Evolutionary conservation across 2,797 vertebrate species (phyloP).

Genomic region (Sebastiscus albofasciatus): DNA sequence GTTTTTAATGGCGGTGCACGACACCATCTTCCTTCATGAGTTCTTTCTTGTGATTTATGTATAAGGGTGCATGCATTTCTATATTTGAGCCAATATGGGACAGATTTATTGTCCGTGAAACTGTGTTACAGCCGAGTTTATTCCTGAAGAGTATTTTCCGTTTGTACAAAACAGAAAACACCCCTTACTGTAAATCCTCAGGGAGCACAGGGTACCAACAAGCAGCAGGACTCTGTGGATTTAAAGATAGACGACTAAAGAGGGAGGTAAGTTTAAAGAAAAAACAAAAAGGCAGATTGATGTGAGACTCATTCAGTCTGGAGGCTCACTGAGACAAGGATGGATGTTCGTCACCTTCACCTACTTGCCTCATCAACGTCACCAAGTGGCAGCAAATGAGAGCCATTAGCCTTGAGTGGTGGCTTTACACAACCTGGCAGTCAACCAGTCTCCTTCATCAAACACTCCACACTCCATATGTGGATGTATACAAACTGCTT

Average conservation of each 20-base stretch:
- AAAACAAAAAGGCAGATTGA: not conserved
- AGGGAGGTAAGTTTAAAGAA: not conserved
- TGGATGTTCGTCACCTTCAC: slow-evolving; percentile 52
- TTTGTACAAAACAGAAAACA: not conserved
- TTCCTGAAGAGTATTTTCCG: slow-evolving; percentile 4
- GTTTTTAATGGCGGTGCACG: not conserved
- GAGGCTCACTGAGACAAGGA: slow-evolving; percentile 35
- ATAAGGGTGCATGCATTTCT: not conserved
- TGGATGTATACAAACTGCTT: not conserved
- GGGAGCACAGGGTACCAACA: not conserved
- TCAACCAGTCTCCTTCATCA: slow-evolving; percentile 1
- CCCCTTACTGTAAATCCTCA: not conserved
- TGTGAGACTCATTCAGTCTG: slow-evolving; percentile 6
- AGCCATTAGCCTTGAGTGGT: slow-evolving; percentile 46
- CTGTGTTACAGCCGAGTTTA: slow-evolving; percentile 5
- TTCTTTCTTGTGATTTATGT: not conserved
- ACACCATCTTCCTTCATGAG: not conserved
- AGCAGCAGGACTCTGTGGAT: not conserved
- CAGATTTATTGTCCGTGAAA: not conserved
- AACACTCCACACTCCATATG: not conserved
- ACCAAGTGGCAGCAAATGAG: slow-evolving; percentile 36
- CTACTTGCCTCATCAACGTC: slow-evolving; percentile 47
- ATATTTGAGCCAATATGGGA: not conserved
- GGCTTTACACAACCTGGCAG: slow-evolving; percentile 23
- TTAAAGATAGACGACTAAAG: not conserved